Evolutionary conservation across 1,140 invertebrate species (phyloP), one percentile per base, ranked within the genome.

Genomic region (Caenorhabditis latens): DNA sequence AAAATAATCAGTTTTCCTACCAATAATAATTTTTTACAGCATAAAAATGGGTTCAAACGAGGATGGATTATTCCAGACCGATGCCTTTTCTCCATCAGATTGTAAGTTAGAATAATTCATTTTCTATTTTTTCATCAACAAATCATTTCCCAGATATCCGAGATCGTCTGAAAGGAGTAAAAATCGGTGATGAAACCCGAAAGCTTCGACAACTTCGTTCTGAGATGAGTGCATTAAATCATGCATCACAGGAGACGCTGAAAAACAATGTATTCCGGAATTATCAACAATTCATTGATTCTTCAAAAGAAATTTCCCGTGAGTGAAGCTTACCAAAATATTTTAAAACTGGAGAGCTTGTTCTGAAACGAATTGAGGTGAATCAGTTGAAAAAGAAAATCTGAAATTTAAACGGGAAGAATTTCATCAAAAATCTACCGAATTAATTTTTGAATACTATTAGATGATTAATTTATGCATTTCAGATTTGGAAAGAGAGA

Each of bases 401-500:
- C 32, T 32, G 32, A 32, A 32, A 32, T 32, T n/a, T 0, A 32
- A 32, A 32, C 32, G 32, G 32, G 32, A 32, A 32, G 32, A 1
- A 2, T 32, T 32, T 32, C 32, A 32, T 32, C 32, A 32, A 32
- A 32, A 32, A 32, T 32, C 32, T 32, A 32, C 32, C 32, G 1
- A 32, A 1, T 32, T 32, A 1, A 0, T 86, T 40, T 85, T 58
- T n/a, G 14, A 40, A 63, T 42, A 50, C 82, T 11, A 14, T n/a
- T 24, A 63, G 32, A 19, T 11, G 16, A n/a, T 55, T 16, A 86
- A 40, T 88, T 79, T 63, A 71, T 88, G 65, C 13, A 87, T 88
- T 91, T 21, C 90, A 96, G 96, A 98, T 94, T 94, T 99, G 86
- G 98, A 99, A 94, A 96, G 96, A 89, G 98, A 99, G 94, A 99